Evolutionary conservation across 1,140 invertebrate genomes (phyloP), one percentile per base, ranked within the genome.

Genomic region (Kradibia gibbosae): DNA sequence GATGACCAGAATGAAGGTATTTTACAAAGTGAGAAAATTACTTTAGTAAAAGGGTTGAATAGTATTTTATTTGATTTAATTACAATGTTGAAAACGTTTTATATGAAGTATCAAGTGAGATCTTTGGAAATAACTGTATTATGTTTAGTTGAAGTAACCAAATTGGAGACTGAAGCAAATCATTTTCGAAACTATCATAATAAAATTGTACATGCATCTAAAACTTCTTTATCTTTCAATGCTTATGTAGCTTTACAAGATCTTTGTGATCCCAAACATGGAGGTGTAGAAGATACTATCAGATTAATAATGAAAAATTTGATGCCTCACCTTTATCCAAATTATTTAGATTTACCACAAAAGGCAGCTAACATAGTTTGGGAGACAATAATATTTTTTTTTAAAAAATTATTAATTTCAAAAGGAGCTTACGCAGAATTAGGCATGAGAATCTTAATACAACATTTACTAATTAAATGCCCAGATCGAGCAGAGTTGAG

Each of bases 401-500:
- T 94, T 0, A 89, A 91, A 81, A 90, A 89, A 72, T 80, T 94
- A 42, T 60, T 93, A 34, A 78, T 87, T 28, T 78, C 86, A 25
- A 80, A 92, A 53, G 88, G 90, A 71, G 86, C 92, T 17, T 85
- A 88, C 3, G 87, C 90, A 8, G 82, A 91, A 53, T 60, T 81
- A 28, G 91, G 88, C 4, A 87, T 93, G 0, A 85, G 89, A 76
- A 92, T 90, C 77, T 84, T 94, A 4, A 86, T 94, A 25, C 93
- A 95, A 75, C 91, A 94, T 25, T 73, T 94, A 22, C 93, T 94
- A 87, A 78, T 91, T 0, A 91, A 91, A 60, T 92, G 93, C 77
- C 92, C 93, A 22, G 94, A 95, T 67, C 90, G 91, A 83, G 84
- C 92, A 1, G 94, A 95, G 71, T 91, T 91, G 39, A 86, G 94